Percentiles rank a stretch among this genome's conserved stretches.
Evolutionary conservation across 2,113 vertebrate species (phyloP).

Genomic region (Thunnus thynnus): DNA sequence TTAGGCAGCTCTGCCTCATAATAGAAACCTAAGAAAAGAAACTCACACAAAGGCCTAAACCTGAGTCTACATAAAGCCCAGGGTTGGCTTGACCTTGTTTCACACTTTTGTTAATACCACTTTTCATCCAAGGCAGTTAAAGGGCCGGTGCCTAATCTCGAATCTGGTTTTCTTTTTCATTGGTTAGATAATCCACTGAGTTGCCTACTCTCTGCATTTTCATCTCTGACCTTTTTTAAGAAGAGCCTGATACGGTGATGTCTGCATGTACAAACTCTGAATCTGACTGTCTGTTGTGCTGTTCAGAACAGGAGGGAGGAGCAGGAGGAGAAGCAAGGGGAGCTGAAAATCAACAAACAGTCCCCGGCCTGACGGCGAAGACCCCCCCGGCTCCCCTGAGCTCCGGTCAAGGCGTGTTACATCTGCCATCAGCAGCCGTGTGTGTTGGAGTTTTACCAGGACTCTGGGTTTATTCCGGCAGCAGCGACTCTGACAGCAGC

Average conservation of each 20-base stretch:
- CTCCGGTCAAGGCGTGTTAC: conserved; percentile 81
- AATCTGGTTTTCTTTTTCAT: too few relatives aligned
- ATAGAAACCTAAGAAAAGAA: too few relatives aligned
- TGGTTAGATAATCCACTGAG: not conserved
- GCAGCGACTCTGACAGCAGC: conserved; percentile 98
- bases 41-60: too few relatives aligned
- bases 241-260: not conserved
- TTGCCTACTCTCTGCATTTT: not conserved
- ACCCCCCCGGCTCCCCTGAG: conserved; percentile 53
- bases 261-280: not conserved
- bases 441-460: conserved; percentile 97
- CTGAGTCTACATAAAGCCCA: too few relatives aligned
- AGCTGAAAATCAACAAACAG: conserved; percentile 32
- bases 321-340: conserved; percentile 54
- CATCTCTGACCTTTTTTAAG: conserved; percentile 3
- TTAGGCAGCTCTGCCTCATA: too few relatives aligned
- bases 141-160: too few relatives aligned
- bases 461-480: conserved; percentile 94
- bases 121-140: too few relatives aligned
- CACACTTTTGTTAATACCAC: too few relatives aligned
- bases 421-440: conserved; percentile 93
- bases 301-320: conserved; percentile 77
- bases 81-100: too few relatives aligned
- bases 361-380: conserved; percentile 44
- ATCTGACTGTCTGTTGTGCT: conserved; percentile 18